Evolutionary conservation across 1,140 invertebrate genomes (phyloP), one percentile per base, ranked within the genome.

Genomic region (Leptopilina clavipes): DNA sequence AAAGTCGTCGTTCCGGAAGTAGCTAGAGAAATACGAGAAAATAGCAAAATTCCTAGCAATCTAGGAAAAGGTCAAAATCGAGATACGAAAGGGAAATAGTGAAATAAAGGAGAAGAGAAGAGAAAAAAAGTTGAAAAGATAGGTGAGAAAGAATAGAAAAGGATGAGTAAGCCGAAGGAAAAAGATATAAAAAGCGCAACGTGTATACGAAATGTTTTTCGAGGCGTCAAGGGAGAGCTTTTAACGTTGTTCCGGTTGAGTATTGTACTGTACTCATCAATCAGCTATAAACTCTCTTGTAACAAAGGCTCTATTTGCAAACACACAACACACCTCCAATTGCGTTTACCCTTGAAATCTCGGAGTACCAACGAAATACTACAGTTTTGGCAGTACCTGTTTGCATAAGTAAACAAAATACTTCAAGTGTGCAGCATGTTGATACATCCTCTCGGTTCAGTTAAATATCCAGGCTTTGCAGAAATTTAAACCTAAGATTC

Each of bases 201-300:
- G 37, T 65, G 11, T 65, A 31, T 40, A 8, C 22, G 22, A n/a
- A 65, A 65, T 31, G 22, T 65, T 65, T 65, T 65, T 65, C 19
- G 22, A 65, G 22, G 11, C 56, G 56, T 31, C 22, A 11, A 22
- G 56, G 56, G 56, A 25, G 56, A 65, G 56, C 56, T 65, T 65
- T 65, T 65, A 65, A 65, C 56, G 56, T 65, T 52, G n/a, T 52
- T 52, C 48, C 48, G 48, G 48, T 59, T 65, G 59, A 65, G 22
- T n/a, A 65, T 65, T 65, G 59, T 65, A 31, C 25, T 31, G 22
- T n/a, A 37, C 59, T 65, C 59, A 65, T 65, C 59, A 65, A 65
- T 65, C 59, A 65, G 25, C 59, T 22, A 65, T 65, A 65, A 65
- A 65, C 59, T 31, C 59, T 37, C 59, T 65, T 22, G 22, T 12